phyloP scores from a whole-genome alignment of 2,113 vertebrate genomes.

The Cettia cetti region DNA sequence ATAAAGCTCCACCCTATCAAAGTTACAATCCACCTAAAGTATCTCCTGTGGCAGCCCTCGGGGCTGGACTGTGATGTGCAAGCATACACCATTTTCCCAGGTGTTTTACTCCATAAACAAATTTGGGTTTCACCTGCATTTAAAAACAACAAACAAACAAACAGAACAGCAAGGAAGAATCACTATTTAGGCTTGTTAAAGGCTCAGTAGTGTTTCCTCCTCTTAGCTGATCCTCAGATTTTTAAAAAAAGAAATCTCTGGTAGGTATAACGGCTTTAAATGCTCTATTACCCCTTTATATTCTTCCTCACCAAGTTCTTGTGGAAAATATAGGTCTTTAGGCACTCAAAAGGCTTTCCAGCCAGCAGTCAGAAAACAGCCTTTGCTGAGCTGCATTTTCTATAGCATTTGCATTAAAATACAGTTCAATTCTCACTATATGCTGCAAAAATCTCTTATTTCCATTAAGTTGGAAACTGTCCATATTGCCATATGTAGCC shows the following conservation, averaged over 20 bases:
- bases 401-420: constrained; percentile 52
- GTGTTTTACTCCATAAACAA: neutral
- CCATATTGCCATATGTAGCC: constrained; percentile 55
- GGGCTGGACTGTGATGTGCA: neutral
- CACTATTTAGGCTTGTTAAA: neutral
- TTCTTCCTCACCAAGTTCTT: neutral
- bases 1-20: neutral
- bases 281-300: neutral
- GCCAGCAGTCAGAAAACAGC: neutral
- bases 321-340: constrained; percentile 16
- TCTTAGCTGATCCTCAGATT: neutral
- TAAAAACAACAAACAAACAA: neutral
- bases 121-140: neutral
- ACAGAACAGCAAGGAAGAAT: neutral
- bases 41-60: neutral
- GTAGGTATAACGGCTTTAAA: constrained; percentile 4
- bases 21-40: neutral
- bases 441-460: constrained; percentile 47
- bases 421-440: neutral
- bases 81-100: neutral
- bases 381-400: constrained; percentile 51
- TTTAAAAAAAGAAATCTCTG: neutral
- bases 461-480: constrained; percentile 43
- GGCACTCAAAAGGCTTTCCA: neutral
- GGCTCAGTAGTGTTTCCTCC: neutral